A percentile compares a stretch with the other conserved stretches of the same genome.
These are phyloP conservation scores for Alauda arvensis DNA, from an alignment of 2,797 vertebrate species.

Conservation along the genomic window DNA sequence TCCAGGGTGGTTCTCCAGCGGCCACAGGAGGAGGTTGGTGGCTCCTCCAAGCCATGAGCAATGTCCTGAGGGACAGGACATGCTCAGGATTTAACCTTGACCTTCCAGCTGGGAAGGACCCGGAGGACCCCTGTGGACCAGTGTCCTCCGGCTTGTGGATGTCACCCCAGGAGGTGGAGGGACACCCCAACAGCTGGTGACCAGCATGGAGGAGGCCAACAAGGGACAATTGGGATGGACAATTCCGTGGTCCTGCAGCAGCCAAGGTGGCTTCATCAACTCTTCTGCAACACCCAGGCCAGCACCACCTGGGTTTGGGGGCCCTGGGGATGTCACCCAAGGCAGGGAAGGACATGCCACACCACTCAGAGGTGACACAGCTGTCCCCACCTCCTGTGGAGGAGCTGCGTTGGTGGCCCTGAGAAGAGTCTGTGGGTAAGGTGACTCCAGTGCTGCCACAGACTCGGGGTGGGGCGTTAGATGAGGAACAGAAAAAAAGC, in stretches of 20 bases:
- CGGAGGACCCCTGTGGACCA: accelerated
- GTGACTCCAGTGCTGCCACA: accelerated
- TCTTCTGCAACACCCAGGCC: no score
- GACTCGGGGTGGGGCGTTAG: neutral
- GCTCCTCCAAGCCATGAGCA: neutral
- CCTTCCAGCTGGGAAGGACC: neutral
- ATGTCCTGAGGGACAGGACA: neutral
- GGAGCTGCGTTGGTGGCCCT: accelerated
- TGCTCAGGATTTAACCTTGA: neutral
- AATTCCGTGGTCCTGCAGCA: neutral
- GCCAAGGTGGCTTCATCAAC: neutral
- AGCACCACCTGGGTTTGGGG: neutral
- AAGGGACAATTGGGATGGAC: neutral
- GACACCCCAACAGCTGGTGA: neutral
- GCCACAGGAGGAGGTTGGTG: neutral
- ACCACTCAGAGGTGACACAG: accelerated
- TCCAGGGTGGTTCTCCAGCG: accelerated
- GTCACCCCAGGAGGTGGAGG: neutral
- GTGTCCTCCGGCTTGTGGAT: neutral
- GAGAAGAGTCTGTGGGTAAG: accelerated
- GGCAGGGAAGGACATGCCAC: neutral
- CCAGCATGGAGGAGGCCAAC: neutral
- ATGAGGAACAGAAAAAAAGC: neutral
- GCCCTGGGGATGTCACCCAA: accelerated
- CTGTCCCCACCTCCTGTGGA: accelerated